Base-by-base conservation (phyloP, 2,113 vertebrate species). In the Oncorhynchus gorbuscha region DNA sequence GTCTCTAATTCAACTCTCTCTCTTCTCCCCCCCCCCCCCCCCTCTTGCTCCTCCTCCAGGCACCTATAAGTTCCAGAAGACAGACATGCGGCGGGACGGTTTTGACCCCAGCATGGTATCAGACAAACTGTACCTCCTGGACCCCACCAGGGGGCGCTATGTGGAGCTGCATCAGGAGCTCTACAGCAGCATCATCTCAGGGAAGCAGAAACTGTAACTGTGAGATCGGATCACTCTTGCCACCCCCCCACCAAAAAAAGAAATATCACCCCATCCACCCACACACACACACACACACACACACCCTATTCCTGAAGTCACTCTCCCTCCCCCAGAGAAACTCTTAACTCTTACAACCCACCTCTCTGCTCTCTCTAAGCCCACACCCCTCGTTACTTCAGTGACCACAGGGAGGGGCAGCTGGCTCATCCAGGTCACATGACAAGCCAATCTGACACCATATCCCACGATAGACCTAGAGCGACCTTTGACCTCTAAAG, bases 31-130 rank as follows among this genome's bases (percentile, higher is more conserved):
- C n/a, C 24, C 26, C 20, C 0, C 4, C 0, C 5, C 55, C 12
- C 14, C 45, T 3, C 13, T 14, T 11, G 75, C 67, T 61, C 26
- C 24, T 65, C 71, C 71, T 62, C 18, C 88, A 99, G 98, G 96
- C 82, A 99, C 98, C 26, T 99, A 95, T 85, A 99, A 99, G 87
- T 97, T 98, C 89, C 97, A 97, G 93, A 99, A 99, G 92, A 91
- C 85, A 5, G 96, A 97, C 1, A 86, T 99, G 86, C 93, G 95
- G 18, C 96, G 95, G 77, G 95, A 98, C 2, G 93, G 95, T 72
- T 99, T 97, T 2, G 85, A 98, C 81, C 96, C 95, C 0, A 0
- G 68, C 0, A 8, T 88, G 0, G 93, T 98, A 83, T 95, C 94
- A 24, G 97, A 98, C 90, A 93, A 84, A 70, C 92, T 99, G 75